Conservation (phyloP, 2,797 vertebrate genomes). For the Propithecus perrieri region DNA sequence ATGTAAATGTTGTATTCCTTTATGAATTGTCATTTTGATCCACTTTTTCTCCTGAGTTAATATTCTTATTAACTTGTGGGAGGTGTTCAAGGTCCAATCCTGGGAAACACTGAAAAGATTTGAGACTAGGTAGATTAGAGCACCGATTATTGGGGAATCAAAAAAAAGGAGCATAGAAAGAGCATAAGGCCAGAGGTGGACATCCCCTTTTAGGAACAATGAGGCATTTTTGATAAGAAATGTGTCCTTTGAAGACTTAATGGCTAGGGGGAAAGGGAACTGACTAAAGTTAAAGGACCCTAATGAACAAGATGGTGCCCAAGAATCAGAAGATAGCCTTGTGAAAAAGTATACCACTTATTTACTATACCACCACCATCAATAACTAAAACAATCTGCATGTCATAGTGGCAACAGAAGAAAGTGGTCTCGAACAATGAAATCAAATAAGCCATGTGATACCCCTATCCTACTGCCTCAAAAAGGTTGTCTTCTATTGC, state of each 20-base stretch:
- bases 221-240: background rate
- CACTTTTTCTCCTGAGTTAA: background rate
- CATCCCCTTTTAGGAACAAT: background rate
- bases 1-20: background rate
- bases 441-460: background rate
- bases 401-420: background rate
- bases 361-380: background rate
- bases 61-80: background rate
- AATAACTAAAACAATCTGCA: background rate
- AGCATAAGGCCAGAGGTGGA: background rate
- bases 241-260: background rate
- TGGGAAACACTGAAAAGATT: background rate
- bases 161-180: background rate
- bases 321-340: background rate
- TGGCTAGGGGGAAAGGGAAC: background rate
- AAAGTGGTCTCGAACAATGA: background rate
- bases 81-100: background rate
- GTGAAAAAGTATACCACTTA: background rate
- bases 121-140: background rate
- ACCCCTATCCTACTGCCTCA: background rate
- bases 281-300: background rate
- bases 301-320: background rate
- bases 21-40: background rate
- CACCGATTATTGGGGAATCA: background rate
- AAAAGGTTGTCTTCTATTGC: background rate